phyloP scores from a whole-genome alignment of 1,140 invertebrate genomes.

The Oppia nitens region DNA sequence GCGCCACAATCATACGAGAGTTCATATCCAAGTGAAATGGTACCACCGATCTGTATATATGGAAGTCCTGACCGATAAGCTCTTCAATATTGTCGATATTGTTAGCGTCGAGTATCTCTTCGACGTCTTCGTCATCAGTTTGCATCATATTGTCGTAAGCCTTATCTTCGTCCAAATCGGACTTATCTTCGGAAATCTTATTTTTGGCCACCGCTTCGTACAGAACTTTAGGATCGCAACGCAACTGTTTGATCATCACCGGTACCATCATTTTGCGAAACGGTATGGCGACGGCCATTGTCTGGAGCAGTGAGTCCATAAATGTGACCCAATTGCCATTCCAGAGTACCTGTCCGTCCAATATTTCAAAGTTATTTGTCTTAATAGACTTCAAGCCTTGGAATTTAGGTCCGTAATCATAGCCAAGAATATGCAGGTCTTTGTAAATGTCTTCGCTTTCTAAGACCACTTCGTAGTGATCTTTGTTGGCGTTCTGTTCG shows the following conservation, averaged over 20 bases:
- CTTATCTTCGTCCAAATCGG: no score
- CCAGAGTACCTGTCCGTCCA: slow-evolving; percentile 25
- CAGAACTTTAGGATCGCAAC: slow-evolving; percentile 30
- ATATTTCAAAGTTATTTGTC: slow-evolving; percentile 23
- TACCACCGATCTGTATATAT: no score
- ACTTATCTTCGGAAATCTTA: no score
- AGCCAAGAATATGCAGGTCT: slow-evolving; percentile 74
- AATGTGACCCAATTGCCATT: slow-evolving; percentile 37
- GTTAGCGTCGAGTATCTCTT: no score
- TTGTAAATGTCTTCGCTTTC: slow-evolving; percentile 95
- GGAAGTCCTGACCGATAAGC: no score
- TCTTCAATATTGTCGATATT: no score
- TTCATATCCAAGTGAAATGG: no score
- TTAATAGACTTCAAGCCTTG: slow-evolving; percentile 37
- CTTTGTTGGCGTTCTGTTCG: background rate
- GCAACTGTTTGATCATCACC: slow-evolving; percentile 33
- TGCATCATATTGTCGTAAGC: no score
- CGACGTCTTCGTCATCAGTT: no score
- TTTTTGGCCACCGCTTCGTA: background rate
- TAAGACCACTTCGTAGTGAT: no score
- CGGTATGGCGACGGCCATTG: slow-evolving; percentile 29
- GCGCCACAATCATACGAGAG: no score
- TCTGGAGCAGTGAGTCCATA: slow-evolving; percentile 37
- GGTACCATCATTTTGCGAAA: slow-evolving; percentile 31
- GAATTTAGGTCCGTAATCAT: slow-evolving; percentile 82